Evolutionary conservation across 2,888 invertebrate genomes (phyloP), one percentile per base, ranked within the genome.

Genomic region (Dinocampus coccinellae): DNA sequence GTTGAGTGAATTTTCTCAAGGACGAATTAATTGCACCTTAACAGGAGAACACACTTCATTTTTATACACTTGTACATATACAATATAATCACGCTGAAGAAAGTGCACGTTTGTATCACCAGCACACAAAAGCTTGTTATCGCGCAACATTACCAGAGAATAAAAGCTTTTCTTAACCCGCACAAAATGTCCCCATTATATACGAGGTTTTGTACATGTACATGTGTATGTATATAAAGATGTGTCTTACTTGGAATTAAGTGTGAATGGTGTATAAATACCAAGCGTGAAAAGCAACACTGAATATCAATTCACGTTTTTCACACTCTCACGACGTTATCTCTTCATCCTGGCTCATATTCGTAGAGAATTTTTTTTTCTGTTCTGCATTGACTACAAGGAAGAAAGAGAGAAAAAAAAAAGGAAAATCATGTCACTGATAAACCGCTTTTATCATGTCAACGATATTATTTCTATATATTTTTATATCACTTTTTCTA

Each of bases 81-180:
- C n/a, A n/a, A n/a, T n/a, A n/a, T n/a, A n/a, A n/a, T n/a, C n/a
- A n/a, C n/a, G n/a, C n/a, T n/a, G n/a, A n/a, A n/a, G n/a, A n/a
- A n/a, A n/a, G n/a, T n/a, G n/a, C n/a, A n/a, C n/a, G n/a, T n/a
- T 33, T 33, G n/a, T 16, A 13, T n/a, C 13, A 60, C 36, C 4
- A 55, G 42, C n/a, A 26, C 36, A 36, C 34, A 39, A 63, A 58
- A 78, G 77, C 76, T 78, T 80, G 82, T 82, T 82, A 82, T 82
- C 83, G 82, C 82, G 82, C 79, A 79, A 81, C 82, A 83, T 82
- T 83, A 82, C 80, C 80, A 76, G 74, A 76, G 80, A 80, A 82
- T 82, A 83, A 81, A 82, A 80, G 79, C 75, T 77, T 75, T 39
- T 47, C 29, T 24, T 22, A 24, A 20, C 22, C 63, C 16, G 20